These are phyloP conservation scores for Takifugu rubripes DNA, from an alignment of 2,797 vertebrate species.

Conservation along the genomic window DNA sequence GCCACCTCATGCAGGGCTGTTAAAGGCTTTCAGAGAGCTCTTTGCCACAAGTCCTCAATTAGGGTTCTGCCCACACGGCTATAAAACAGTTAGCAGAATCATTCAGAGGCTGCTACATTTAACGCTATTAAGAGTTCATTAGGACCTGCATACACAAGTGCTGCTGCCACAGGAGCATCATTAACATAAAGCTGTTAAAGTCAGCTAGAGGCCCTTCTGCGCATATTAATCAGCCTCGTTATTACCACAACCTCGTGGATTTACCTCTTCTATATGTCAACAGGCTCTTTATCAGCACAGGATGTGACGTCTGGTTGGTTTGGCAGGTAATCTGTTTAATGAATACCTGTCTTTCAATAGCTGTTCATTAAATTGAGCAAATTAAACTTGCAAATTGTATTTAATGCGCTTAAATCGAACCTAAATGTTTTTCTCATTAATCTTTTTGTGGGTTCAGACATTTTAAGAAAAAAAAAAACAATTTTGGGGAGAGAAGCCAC, in stretches of 20 bases:
- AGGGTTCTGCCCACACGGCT: conserved; percentile 75
- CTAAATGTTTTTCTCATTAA: no score
- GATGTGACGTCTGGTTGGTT: no score
- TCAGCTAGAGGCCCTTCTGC: conserved; percentile 27
- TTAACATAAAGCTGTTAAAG: conserved; percentile 65
- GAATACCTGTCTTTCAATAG: no score
- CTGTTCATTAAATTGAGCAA: no score
- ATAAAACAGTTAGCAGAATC: conserved; percentile 82
- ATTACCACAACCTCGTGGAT: background rate
- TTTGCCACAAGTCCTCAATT: conserved; percentile 77
- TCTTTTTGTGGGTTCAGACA: no score
- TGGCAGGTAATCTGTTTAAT: no score
- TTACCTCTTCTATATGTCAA: no score
- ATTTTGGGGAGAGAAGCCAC: no score
- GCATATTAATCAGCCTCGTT: conserved; percentile 39
- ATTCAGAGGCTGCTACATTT: conserved; percentile 75
- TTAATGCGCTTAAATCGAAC: no score
- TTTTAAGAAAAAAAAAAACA: no score
- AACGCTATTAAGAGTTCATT: conserved; percentile 81
- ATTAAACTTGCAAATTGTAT: no score
- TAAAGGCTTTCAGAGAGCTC: conserved; percentile 46
- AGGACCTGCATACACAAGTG: conserved; percentile 64
- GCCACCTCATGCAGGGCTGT: conserved; percentile 53
- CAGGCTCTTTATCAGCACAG: no score
- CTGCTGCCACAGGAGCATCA: conserved; percentile 55